These are phyloP conservation scores for Microctenopoma stevenorrisi DNA, from an alignment of 2,797 vertebrate species.

Conservation along the genomic window DNA sequence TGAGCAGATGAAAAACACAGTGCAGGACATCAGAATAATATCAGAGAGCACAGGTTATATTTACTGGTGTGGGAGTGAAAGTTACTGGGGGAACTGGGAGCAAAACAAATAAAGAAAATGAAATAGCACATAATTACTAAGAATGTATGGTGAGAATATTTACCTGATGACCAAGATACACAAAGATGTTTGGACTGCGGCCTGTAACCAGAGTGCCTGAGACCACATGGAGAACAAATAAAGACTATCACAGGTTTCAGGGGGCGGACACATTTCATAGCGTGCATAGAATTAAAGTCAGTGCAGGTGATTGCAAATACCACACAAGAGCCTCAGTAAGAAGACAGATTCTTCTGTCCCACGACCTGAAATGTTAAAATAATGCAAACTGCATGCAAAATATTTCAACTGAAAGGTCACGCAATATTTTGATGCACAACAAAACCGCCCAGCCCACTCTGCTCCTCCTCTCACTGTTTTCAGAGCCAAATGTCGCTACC, in stretches of 20 bases:
- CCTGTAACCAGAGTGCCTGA: background rate
- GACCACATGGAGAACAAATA: background rate
- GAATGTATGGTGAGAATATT: background rate
- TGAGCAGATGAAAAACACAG: constrained; percentile 6
- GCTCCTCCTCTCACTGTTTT: constrained; percentile 40
- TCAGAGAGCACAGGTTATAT: constrained; percentile 14
- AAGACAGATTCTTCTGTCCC: constrained; percentile 31
- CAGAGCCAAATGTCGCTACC: constrained; percentile 58
- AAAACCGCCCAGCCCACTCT: constrained; percentile 42
- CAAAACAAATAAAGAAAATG: background rate
- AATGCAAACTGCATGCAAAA: constrained; percentile 77
- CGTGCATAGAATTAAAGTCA: constrained; percentile 20
- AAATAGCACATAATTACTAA: constrained; percentile 4
- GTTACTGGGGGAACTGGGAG: background rate
- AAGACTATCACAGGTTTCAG: background rate
- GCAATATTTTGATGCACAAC: constrained; percentile 59
- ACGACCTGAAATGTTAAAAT: constrained; percentile 62
- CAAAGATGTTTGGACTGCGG: too few relatives aligned
- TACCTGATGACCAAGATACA: too few relatives aligned
- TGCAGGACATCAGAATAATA: constrained; percentile 6
- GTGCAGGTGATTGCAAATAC: constrained; percentile 41
- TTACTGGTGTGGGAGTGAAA: constrained; percentile 30
- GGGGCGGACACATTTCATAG: background rate
- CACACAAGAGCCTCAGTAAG: constrained; percentile 27
- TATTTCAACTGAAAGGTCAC: constrained; percentile 67